A percentile compares a stretch with the other conserved stretches of the same genome.
Evolutionary conservation across 2,113 vertebrate species (phyloP).

Genomic region (Dipodomys merriami): DNA sequence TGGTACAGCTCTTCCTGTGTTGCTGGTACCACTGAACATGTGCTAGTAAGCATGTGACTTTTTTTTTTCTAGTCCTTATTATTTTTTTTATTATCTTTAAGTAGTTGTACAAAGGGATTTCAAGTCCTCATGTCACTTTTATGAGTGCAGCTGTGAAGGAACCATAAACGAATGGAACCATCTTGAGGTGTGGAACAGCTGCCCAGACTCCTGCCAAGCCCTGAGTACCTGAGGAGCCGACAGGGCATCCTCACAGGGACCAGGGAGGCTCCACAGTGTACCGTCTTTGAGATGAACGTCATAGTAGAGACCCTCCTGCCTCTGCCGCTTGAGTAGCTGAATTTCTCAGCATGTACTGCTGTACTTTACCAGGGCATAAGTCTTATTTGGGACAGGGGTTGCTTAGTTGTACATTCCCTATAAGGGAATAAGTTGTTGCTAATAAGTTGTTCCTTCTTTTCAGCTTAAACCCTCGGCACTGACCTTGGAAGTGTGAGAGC

Average conservation of each 20-base stretch:
- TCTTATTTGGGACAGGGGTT: neutral
- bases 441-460: neutral
- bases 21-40: neutral
- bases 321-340: too few species aligned
- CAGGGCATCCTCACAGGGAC: neutral
- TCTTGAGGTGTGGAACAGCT: neutral
- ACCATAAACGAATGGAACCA: too few species aligned
- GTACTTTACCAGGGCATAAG: accelerated
- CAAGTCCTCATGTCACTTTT: too few species aligned
- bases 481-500: neutral
- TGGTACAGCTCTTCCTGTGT: neutral
- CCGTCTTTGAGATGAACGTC: neutral
- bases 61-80: too few species aligned
- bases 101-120: too few species aligned
- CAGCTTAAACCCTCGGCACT: neutral
- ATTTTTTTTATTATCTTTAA: too few species aligned
- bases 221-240: neutral
- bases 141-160: too few species aligned
- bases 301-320: too few species aligned
- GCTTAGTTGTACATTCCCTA: neutral
- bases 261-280: neutral
- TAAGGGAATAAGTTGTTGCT: neutral
- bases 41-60: too few species aligned
- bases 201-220: neutral
- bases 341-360: too few species aligned